Conservation (phyloP, 1,140 invertebrate species). For the Danaus melanippus region DNA sequence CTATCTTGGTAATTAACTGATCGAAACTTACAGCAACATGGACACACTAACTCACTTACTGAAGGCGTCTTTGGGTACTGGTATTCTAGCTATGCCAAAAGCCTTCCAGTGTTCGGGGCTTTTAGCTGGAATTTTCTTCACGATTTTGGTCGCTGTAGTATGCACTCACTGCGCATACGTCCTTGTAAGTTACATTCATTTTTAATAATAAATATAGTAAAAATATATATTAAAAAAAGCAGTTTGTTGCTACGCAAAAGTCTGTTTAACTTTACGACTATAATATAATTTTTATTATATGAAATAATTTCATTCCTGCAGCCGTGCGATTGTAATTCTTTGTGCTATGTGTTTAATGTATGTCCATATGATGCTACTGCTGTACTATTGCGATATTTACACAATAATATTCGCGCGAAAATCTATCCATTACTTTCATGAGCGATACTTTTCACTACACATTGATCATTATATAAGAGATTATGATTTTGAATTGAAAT, state of each 20-base stretch:
- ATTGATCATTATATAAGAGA: too few relatives aligned
- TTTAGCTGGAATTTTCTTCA: slow-evolving; percentile 81
- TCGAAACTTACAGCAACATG: slow-evolving; percentile 75
- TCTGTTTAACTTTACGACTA: not conserved
- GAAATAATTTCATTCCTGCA: too few relatives aligned
- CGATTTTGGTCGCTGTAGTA: slow-evolving; percentile 84
- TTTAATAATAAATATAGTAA: not conserved
- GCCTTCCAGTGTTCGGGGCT: slow-evolving; percentile 88
- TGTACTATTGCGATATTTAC: too few relatives aligned
- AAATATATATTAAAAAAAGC: not conserved
- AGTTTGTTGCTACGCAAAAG: slow-evolving; percentile 2
- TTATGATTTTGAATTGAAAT: too few relatives aligned
- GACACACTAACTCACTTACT: slow-evolving; percentile 89
- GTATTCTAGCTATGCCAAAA: slow-evolving; percentile 91
- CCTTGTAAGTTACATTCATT: slow-evolving; percentile 75
- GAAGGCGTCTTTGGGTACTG: slow-evolving; percentile 92
- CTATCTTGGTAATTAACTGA: too few relatives aligned
- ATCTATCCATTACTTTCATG: too few relatives aligned
- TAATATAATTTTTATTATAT: not conserved
- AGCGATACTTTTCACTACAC: too few relatives aligned
- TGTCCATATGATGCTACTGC: too few relatives aligned
- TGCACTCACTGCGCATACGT: slow-evolving; percentile 92
- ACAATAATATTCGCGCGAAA: too few relatives aligned
- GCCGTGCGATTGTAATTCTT: too few relatives aligned
- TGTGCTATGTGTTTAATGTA: too few relatives aligned